Evolutionary conservation across 1,140 invertebrate genomes (phyloP), one percentile per base, ranked within the genome.

Genomic region (Schlechtendalia chinensis): DNA sequence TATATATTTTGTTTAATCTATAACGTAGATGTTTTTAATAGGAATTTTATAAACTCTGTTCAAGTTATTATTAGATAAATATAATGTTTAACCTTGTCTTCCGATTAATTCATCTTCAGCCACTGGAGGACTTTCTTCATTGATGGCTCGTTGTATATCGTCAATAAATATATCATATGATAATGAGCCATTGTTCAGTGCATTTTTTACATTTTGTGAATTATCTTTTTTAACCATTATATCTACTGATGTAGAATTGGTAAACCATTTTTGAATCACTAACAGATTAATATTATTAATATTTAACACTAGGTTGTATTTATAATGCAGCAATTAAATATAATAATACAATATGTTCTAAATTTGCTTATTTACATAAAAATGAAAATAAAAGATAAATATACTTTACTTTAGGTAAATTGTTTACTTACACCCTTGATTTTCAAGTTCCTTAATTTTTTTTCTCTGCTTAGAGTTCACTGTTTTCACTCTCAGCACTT

Each of bases 131-230:
- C 94, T 94, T 86, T 94, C 93, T 82, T 90, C 88, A 82, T 93
- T 89, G 47, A 94, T 94, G 11, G 91, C 90, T 82, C 88, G 88
- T 84, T 94, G 92, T 29, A 94, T 83, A 85, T 94, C 90, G 17
- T 91, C 88, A 83, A 94, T 93, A 14, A 93, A 85, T 2, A 94
- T 85, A 11, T 90, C 87, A 82, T 89, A 93, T 11, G 85, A 81
- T 1, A 88, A 82, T 17, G 85, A 84, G 63, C 83, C 84, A 59
- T 86, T 84, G 29, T 83, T 82, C 47, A 88, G 83, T 45, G 69
- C n/a, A 0, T 81, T 32, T 79, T 83, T 84, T 3, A 84, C 82
- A 19, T 63, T 79, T 19, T 82, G 75, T 17, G 82, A 61, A 24
- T 81, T 83, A 1, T 83, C 82, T n/a, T 69, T 77, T 61, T 81